These are phyloP conservation scores for Plectrocnemia conspersa DNA, from an alignment of 1,140 invertebrate species.

Conservation along the genomic window DNA sequence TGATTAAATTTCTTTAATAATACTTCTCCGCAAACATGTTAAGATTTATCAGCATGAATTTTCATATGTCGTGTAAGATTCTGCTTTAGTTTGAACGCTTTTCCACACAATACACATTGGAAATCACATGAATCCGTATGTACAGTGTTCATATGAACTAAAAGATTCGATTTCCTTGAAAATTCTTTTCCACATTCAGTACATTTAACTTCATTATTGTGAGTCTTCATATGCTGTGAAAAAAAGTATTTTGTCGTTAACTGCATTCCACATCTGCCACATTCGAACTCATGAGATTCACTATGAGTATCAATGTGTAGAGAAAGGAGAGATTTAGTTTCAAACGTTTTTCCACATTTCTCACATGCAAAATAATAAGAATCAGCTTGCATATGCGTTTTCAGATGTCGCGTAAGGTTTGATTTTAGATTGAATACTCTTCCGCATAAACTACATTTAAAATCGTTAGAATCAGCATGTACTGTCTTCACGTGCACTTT, in stretches of 20 bases:
- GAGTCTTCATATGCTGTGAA: background rate
- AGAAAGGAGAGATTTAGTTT: background rate
- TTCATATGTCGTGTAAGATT: no score
- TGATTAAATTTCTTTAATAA: no score
- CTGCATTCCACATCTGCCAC: background rate
- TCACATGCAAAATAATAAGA: no score
- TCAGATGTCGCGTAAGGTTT: background rate
- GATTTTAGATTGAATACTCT: background rate
- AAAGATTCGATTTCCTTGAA: no score
- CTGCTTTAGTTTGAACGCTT: no score
- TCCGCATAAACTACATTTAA: background rate
- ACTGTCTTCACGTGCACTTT: background rate
- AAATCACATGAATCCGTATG: no score
- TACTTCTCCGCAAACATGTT: no score
- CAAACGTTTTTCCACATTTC: no score
- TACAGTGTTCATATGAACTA: no score
- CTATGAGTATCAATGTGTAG: background rate
- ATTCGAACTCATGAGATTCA: background rate
- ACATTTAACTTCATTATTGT: background rate
- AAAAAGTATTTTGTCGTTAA: background rate
- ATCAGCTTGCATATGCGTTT: background rate
- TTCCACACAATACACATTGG: no score
- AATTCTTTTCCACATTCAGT: no score
- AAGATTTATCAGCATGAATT: no score
- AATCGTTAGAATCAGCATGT: background rate